Conservation (phyloP, 1,140 invertebrate genomes). For the Aphidius gifuensis region DNA sequence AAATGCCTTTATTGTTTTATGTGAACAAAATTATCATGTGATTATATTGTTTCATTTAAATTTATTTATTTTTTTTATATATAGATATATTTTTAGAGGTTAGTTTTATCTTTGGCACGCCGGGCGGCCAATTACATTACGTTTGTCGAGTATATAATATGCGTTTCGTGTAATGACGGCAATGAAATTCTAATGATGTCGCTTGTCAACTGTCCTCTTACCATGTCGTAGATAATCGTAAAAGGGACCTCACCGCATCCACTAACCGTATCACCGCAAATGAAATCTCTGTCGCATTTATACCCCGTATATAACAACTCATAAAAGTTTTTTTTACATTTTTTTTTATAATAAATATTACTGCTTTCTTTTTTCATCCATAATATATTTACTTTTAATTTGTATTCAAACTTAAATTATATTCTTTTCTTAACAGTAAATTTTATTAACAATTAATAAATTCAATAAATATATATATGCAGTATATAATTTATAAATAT, state of each 20-base stretch:
- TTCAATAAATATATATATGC: no score
- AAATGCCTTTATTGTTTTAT: not conserved
- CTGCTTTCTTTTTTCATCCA: no score
- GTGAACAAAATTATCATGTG: not conserved
- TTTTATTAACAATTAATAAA: no score
- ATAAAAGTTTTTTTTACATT: no score
- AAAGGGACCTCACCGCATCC: constrained; percentile 1
- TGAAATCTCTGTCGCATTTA: not conserved
- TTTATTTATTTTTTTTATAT: not conserved
- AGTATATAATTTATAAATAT: no score
- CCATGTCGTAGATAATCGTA: constrained; percentile 24
- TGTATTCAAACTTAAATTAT: no score
- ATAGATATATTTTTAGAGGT: not conserved
- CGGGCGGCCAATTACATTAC: constrained; percentile 48
- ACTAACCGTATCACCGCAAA: not conserved
- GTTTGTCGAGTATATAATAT: constrained; percentile 18
- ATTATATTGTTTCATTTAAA: no score
- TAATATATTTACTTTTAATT: no score
- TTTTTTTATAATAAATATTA: no score
- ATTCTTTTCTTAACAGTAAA: no score
- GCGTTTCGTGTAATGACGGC: constrained; percentile 41
- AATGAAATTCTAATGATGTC: constrained; percentile 51
- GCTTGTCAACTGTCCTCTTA: constrained; percentile 38
- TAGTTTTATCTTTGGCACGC: constrained; percentile 25
- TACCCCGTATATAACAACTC: not conserved